Evolutionary conservation across 1,140 invertebrate species (phyloP).

Genomic region (Teleopsis dalmanni): DNA sequence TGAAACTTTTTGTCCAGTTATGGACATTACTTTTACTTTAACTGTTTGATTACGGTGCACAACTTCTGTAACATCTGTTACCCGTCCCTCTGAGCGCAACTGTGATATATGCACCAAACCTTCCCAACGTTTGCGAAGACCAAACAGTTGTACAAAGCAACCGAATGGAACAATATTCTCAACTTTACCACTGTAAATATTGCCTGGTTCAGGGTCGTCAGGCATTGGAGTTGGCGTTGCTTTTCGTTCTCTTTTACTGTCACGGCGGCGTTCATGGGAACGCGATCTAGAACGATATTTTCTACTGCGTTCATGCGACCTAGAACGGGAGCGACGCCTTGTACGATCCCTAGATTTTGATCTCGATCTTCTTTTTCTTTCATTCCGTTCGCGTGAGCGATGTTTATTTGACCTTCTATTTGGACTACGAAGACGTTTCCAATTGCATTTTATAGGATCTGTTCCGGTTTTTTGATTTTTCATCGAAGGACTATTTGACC

Average conservation of each 20-base stretch:
- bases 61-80: conserved; percentile 91
- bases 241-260: conserved; percentile 27
- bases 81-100: conserved; percentile 82
- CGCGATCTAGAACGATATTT: conserved; percentile 22
- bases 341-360: conserved; percentile 15
- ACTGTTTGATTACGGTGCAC: conserved; percentile 86
- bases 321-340: not conserved
- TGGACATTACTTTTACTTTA: conserved; percentile 83
- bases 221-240: conserved; percentile 44
- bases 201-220: conserved; percentile 58
- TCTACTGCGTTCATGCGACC: conserved; percentile 7
- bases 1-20: conserved; percentile 90
- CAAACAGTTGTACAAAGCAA: conserved; percentile 94
- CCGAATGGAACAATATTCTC: conserved; percentile 95
- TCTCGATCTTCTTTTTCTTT: conserved; percentile 6
- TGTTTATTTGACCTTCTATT: conserved; percentile 24
- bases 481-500: no score
- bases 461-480: no score
- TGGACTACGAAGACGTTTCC: conserved; percentile 23
- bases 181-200: conserved; percentile 90
- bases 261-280: conserved; percentile 22
- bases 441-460: no score
- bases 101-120: conserved; percentile 98
- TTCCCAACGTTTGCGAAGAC: conserved; percentile 80
- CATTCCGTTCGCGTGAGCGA: conserved; percentile 14